Base-by-base conservation (phyloP, 2,113 vertebrate genomes). In the Boulengeromyrus knoepffleri region DNA sequence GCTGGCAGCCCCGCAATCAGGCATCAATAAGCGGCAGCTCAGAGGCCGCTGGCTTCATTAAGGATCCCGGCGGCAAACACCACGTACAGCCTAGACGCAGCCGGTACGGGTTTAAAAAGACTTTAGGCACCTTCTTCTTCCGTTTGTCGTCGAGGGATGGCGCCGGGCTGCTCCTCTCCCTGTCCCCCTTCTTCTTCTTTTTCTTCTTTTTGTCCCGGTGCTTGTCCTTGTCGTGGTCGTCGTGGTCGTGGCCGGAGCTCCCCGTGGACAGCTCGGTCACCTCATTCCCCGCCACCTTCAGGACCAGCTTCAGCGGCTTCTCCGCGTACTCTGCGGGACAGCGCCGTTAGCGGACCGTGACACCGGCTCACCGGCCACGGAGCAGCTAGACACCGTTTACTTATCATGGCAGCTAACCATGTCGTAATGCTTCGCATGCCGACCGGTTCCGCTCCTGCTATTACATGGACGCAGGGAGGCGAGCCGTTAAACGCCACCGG, bases 171-270 rank as follows among this genome's bases (percentile, higher is more conserved):
- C 90, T 94, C 92, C 95, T 97, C 17, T 96, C 95, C 91, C 98
- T 98, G 80, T 99, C 98, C 9, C 97, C 97, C 92, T 98, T 98
- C 95, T 98, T 98, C 46, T 99, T 97, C 94, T 99, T 99, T 94
- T 99, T 99, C 90, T 98, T 97, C 92, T 99, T 99, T 91, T 99
- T 99, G 85, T 98, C 97, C 90, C 98, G 99, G 13, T 97, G 96
- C 92, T 99, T 98, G 90, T 97, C 97, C n/a, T 96, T 95, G 56
- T 99, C 98, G 27, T 97, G 94, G 84, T 97, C 96, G 0, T 99
- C 97, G 0, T 95, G 96, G 88, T 98, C 97, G 1, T 96, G 96
- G 1, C 96, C 97, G 0, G 97, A 95, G 83, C 96, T 97, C 58
- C 97, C 98, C 5, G 98, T 97, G 17, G 97, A 97, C 13, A 97